These are phyloP conservation scores for Drosophila sp. DNA, from an alignment of 1,140 invertebrate species.

Conservation along the genomic window DNA sequence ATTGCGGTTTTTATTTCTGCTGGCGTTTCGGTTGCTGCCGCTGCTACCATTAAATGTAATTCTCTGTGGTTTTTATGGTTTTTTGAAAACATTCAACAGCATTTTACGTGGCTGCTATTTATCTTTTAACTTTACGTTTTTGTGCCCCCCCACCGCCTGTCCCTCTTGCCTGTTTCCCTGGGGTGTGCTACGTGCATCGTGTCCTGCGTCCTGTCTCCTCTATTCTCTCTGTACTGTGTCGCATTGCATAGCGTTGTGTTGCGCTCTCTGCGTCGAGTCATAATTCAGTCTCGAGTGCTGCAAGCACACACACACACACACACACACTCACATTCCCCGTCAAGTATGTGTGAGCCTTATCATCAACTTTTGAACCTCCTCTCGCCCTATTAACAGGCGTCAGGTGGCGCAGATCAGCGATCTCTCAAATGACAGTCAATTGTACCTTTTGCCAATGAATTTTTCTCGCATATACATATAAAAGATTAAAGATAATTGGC, in stretches of 20 bases:
- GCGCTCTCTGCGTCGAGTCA: slow-evolving; percentile 58
- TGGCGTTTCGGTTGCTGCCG: slow-evolving; percentile 37
- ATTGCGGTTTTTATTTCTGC: slow-evolving; percentile 55
- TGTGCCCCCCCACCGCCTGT: background rate
- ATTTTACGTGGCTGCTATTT: slow-evolving; percentile 81
- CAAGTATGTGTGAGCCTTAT: slow-evolving; percentile 38
- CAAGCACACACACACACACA: slow-evolving; percentile 31
- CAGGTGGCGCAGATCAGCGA: slow-evolving; percentile 3
- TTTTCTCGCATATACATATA: background rate
- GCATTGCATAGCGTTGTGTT: slow-evolving; percentile 24
- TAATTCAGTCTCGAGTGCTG: slow-evolving; percentile 78
- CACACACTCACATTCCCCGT: slow-evolving; percentile 43
- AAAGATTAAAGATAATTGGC: too few relatives aligned
- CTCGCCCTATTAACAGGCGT: slow-evolving; percentile 63
- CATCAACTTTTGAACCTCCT: slow-evolving; percentile 55
- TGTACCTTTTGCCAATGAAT: background rate
- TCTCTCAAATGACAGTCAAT: background rate
- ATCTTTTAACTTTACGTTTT: slow-evolving; percentile 57
- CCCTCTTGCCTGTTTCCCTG: background rate
- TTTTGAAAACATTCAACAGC: slow-evolving; percentile 81
- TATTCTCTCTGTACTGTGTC: slow-evolving; percentile 32
- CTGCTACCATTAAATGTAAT: slow-evolving; percentile 78
- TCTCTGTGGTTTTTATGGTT: slow-evolving; percentile 81
- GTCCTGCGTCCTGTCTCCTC: slow-evolving; percentile 10
- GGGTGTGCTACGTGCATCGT: slow-evolving; percentile 5